Base-by-base conservation (phyloP, 2,888 invertebrate species). In the Pogonocherus hispidulus region DNA sequence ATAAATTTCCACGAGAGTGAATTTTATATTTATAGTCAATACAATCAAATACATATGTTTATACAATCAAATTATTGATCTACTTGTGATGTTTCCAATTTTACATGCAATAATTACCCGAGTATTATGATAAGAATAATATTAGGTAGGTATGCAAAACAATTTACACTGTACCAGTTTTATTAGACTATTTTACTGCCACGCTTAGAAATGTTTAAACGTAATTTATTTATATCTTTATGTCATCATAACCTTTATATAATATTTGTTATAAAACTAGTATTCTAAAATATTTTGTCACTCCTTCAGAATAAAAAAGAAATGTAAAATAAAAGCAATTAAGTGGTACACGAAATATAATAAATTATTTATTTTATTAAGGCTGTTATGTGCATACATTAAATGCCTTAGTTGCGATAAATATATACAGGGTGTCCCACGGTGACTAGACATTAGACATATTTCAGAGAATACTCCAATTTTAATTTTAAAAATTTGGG, bases 351-450 rank as follows among this genome's bases (percentile, higher is more conserved):
- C 20, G 23, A n/a, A 22, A 49, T 49, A 20, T 23, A 23, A 23
- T 51, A 51, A 51, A 51, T 23, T 23, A 23, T 23, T 22, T 23
- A 14, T 22, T 51, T 51, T 14, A 23, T 14, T 22, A 51, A 23
- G 11, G 19, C 11, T 51, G 23, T 51, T 49, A 14, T 23, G n/a
- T 22, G 14, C 23, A 22, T 51, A 51, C 22, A 23, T 51, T 51
- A 51, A 51, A 51, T 14, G 49, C 11, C 49, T 51, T 23, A 23
- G n/a, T n/a, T n/a, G n/a, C n/a, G n/a, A n/a, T n/a, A n/a, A n/a
- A n/a, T n/a, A n/a, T n/a, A n/a, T n/a, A n/a, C n/a, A n/a, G n/a
- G n/a, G n/a, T n/a, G n/a, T n/a, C n/a, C n/a, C n/a, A n/a, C n/a
- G n/a, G n/a, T n/a, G n/a, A n/a, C n/a, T n/a, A n/a, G n/a, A n/a